A percentile compares a stretch with the other conserved stretches of the same genome.
Evolutionary conservation across 2,797 vertebrate species (phyloP).

Genomic region (Balearica regulorum): DNA sequence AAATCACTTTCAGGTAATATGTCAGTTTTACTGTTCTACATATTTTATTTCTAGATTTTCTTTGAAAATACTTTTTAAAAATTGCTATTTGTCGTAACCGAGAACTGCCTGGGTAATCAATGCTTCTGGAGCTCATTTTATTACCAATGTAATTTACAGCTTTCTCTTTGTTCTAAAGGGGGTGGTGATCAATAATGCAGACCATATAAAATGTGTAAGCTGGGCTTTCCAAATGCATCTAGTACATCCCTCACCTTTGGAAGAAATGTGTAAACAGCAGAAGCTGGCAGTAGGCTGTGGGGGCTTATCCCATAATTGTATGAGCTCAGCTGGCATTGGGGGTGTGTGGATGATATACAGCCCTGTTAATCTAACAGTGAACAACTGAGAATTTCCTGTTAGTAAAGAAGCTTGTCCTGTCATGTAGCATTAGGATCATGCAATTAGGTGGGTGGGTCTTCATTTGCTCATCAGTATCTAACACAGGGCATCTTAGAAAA

Average conservation of each 20-base stretch:
- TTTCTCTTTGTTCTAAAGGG: background rate
- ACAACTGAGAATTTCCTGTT: background rate
- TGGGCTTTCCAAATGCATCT: background rate
- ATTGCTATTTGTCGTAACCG: background rate
- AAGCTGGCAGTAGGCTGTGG: background rate
- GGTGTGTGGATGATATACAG: background rate
- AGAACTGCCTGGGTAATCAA: background rate
- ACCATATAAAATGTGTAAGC: background rate
- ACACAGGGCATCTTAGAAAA: background rate
- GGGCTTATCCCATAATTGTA: background rate
- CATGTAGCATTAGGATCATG: background rate
- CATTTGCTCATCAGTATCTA: background rate
- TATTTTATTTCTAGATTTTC: background rate
- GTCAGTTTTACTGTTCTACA: background rate
- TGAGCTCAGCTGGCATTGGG: background rate
- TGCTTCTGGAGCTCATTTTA: background rate
- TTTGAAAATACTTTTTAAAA: background rate
- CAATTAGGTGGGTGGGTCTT: background rate
- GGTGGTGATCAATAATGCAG: background rate
- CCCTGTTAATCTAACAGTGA: background rate
- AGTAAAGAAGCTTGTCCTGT: background rate
- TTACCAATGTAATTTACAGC: background rate
- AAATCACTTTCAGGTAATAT: constrained; percentile 72
- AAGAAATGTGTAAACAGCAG: background rate
- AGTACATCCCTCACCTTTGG: background rate